Conservation (phyloP, 2,888 invertebrate genomes). For the Xanthostigma xanthostigma region DNA sequence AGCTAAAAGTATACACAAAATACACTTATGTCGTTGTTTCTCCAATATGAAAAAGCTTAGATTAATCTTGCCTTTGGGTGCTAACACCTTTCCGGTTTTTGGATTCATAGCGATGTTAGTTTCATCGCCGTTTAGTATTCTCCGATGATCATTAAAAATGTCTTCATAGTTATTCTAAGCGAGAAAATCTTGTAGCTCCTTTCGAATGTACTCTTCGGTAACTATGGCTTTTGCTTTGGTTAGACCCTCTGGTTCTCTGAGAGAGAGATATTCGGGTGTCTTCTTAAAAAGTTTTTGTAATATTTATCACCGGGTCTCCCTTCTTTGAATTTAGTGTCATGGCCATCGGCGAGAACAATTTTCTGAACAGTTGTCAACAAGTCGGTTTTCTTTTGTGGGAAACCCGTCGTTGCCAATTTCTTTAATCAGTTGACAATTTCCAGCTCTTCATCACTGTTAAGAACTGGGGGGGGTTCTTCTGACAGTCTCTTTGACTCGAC, state of each 20-base stretch:
- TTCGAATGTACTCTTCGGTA: slow-evolving; percentile 14
- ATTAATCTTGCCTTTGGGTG: slow-evolving; percentile 16
- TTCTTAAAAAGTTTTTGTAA: slow-evolving; percentile 14
- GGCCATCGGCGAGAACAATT: no score
- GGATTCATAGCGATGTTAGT: slow-evolving; percentile 15
- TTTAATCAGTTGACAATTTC: no score
- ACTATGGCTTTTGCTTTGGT: slow-evolving; percentile 14
- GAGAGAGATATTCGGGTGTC: slow-evolving; percentile 14
- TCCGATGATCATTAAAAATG: slow-evolving; percentile 12
- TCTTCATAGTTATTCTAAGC: slow-evolving; percentile 10
- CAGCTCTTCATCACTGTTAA: no score
- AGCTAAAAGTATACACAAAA: no score
- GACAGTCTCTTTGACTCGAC: no score
- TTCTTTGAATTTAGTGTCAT: no score
- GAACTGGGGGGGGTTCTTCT: no score
- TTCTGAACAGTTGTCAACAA: slow-evolving; percentile 15
- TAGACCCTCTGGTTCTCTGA: slow-evolving; percentile 13
- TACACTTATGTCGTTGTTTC: no score
- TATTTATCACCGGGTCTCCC: no score
- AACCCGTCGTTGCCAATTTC: no score
- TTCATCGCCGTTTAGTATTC: slow-evolving; percentile 17
- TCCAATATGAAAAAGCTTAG: no score
- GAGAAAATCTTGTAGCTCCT: slow-evolving; percentile 15
- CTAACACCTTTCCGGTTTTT: slow-evolving; percentile 17
- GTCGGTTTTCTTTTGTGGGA: slow-evolving; percentile 14